Conservation (phyloP, 37 sponge, comb jelly and placozoan species). For the Ephydatia muelleri region DNA sequence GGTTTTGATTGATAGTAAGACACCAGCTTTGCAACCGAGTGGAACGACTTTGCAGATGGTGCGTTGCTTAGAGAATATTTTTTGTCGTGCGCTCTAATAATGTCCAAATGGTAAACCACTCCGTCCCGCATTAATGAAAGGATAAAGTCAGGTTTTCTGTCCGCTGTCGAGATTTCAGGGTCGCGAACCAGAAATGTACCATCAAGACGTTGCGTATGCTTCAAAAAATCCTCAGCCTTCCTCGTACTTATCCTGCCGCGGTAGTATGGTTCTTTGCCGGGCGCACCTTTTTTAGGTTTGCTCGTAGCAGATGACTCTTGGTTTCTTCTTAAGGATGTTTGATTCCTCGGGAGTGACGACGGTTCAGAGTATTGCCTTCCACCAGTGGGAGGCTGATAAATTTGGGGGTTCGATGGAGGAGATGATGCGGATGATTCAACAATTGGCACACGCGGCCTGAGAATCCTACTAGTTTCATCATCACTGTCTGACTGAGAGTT, state of each 20-base stretch:
- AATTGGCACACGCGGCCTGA: too few relatives aligned
- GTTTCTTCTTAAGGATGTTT: not conserved
- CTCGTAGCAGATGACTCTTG: not conserved
- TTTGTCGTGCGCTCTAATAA: slow-evolving; percentile 3
- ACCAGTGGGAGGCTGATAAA: not conserved
- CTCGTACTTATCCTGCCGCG: not conserved
- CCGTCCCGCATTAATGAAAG: slow-evolving; percentile 29
- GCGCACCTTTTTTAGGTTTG: not conserved
- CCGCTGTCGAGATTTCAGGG: not conserved
- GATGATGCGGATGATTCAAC: not conserved
- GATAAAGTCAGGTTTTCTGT: slow-evolving; percentile 10
- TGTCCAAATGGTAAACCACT: slow-evolving; percentile 24
- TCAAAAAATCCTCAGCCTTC: not conserved
- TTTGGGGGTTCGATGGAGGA: not conserved
- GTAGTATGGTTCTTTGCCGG: not conserved
- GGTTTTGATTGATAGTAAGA: slow-evolving; percentile 24
- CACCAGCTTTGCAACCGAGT: slow-evolving; percentile 28
- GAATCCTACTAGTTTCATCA: too few relatives aligned
- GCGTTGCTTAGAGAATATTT: slow-evolving; percentile 13
- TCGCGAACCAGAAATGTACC: not conserved
- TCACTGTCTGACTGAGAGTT: too few relatives aligned
- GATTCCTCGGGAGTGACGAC: too few relatives aligned
- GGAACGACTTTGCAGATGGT: slow-evolving; percentile 6
- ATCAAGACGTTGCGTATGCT: not conserved
- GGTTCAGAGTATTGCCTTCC: not conserved